Base-by-base conservation (phyloP, 1,140 invertebrate genomes). In the Euura saliciscinereae region DNA sequence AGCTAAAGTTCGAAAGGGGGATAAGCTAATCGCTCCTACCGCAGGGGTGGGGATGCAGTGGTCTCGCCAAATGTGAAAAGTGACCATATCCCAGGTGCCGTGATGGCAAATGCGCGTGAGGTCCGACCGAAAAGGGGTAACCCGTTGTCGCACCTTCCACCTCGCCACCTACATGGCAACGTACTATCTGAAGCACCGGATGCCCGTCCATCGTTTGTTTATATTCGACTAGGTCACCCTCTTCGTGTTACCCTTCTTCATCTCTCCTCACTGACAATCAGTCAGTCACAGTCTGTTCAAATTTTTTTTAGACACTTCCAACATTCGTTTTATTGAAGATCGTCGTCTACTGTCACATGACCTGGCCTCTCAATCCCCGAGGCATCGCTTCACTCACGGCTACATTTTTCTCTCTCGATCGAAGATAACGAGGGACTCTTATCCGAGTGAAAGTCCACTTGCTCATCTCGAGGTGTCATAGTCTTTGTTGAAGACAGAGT, bases 171-270 rank as follows among this genome's bases (percentile, higher is more conserved):
- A 85, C 80, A 42, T 84, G 83, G 71, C 84, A 86, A 7, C 86
- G 83, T 68, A 88, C 82, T 73, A 86, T 86, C 78, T 86, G 85
- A 69, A 88, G 73, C 65, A 88, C 84, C 28, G 86, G 86, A 69
- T 86, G 85, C 43, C 84, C 83, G 72, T 88, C 85, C 86, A 88
- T 87, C 43, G 72, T 77, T 80, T 78, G 46, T 51, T 51, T 51
- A 51, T 51, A 46, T 69, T 44, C 69, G 69, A 75, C 73, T 72
- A 42, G 51, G 67, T 43, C 68, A 43, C 44, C 65, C 67, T 75
- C 67, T 43, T 74, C 43, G 66, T 43, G 65, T 74, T 67, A 68
- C n/a, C 71, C 67, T 65, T 66, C 71, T 65, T 69, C 8, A 28
- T 42, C 59, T 44, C 66, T 73, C 64, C 65, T 46, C 6, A 45